Conservation (phyloP, 1,140 invertebrate genomes). For the Leptoteleia sp. region DNA sequence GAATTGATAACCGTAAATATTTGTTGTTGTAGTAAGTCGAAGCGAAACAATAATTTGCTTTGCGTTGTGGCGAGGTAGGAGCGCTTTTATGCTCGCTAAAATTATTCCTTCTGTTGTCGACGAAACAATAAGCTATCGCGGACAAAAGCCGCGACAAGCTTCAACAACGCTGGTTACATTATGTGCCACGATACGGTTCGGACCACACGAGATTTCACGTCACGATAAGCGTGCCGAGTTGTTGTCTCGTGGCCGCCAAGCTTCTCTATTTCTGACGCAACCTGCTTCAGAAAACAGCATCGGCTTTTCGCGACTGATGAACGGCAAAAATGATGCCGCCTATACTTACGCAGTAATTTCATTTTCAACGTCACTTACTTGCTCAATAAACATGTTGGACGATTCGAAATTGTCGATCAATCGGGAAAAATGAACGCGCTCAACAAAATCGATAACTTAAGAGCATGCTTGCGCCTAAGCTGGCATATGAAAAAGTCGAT, state of each 20-base stretch:
- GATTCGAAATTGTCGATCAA: too few species aligned
- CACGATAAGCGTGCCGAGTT: constrained; percentile 57
- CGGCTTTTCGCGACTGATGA: constrained; percentile 32
- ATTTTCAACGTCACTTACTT: constrained; percentile 18
- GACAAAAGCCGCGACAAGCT: constrained; percentile 68
- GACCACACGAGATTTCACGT: constrained; percentile 59
- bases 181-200: constrained; percentile 57
- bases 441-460: too few species aligned
- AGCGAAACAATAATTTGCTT: constrained; percentile 21
- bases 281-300: constrained; percentile 38
- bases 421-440: too few species aligned
- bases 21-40: constrained; percentile 14
- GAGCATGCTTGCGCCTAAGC: too few species aligned
- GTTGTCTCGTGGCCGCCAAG: constrained; percentile 58
- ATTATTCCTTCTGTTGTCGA: constrained; percentile 56
- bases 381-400: constrained; percentile 9
- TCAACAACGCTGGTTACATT: constrained; percentile 65
- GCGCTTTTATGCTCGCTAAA: constrained; percentile 24
- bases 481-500: too few species aligned
- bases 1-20: constrained; percentile 9
- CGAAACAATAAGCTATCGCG: constrained; percentile 66
- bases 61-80: not conserved
- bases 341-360: constrained; percentile 15
- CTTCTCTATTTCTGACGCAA: constrained; percentile 59
- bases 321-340: constrained; percentile 12